phyloP scores from a whole-genome alignment of 1,140 invertebrate species.

The Caenorhabditis tropicalis region DNA sequence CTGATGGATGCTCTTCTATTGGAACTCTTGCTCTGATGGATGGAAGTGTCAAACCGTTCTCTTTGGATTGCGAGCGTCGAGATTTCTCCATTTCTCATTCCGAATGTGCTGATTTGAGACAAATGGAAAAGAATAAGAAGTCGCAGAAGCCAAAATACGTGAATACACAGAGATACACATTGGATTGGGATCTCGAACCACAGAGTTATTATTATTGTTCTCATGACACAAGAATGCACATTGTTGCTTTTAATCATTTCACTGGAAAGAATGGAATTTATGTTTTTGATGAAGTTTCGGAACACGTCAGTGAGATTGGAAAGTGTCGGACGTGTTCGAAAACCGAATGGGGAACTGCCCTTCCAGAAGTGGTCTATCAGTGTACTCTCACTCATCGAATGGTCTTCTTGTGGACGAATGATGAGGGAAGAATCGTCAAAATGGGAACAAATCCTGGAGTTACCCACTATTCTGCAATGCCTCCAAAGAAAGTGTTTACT shows the following conservation, averaged over 20 bases:
- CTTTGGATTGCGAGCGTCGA: neutral
- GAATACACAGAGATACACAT: neutral
- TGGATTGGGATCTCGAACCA: neutral
- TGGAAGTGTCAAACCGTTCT: constrained; percentile 2
- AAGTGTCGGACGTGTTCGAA: neutral
- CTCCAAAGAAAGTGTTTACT: neutral
- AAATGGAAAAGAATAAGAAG: neutral
- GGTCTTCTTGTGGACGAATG: neutral
- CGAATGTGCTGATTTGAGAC: neutral
- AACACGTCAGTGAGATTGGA: neutral
- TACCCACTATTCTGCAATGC: neutral
- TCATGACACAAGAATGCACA: neutral
- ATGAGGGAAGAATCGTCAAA: neutral
- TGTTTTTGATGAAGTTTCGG: neutral
- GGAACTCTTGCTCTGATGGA: neutral
- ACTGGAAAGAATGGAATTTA: neutral
- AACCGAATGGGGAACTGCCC: neutral
- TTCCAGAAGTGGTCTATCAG: neutral
- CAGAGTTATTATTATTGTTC: neutral
- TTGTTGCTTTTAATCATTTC: neutral
- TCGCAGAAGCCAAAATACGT: neutral
- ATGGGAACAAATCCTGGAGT: neutral
- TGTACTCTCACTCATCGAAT: neutral
- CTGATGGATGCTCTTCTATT: neutral
- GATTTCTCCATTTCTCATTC: neutral